phyloP scores from a whole-genome alignment of 2,888 invertebrate genomes.

The Serrognathus titanus region DNA sequence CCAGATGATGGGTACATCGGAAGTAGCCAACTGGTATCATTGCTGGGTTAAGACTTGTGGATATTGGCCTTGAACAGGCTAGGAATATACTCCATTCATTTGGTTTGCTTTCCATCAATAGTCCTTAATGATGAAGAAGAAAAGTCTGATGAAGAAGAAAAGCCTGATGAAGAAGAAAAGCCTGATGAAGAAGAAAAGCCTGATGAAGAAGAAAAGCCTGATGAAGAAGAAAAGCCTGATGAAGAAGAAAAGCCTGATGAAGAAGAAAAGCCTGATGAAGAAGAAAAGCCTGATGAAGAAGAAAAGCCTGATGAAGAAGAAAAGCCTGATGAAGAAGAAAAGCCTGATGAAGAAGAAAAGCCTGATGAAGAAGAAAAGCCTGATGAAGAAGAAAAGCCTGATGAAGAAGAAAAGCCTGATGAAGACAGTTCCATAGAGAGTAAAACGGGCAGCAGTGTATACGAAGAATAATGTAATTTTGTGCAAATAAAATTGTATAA shows the following conservation, averaged over 20 bases:
- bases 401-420: conserved; percentile 52
- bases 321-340: conserved; percentile 47
- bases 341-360: conserved; percentile 48
- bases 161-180: conserved; percentile 52
- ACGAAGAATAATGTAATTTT: no score
- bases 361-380: conserved; percentile 48
- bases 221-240: conserved; percentile 52
- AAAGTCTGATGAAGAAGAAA: conserved; percentile 52
- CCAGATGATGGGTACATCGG: conserved; percentile 88
- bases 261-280: conserved; percentile 51
- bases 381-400: conserved; percentile 48
- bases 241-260: conserved; percentile 54
- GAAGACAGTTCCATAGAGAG: conserved; percentile 31
- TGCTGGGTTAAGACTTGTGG: conserved; percentile 82
- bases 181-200: conserved; percentile 53
- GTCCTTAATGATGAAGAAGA: conserved; percentile 61
- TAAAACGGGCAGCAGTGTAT: no score
- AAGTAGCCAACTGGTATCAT: conserved; percentile 94
- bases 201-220: conserved; percentile 52
- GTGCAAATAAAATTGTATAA: no score
- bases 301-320: conserved; percentile 49
- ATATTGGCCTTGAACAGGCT: conserved; percentile 79
- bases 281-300: conserved; percentile 47
- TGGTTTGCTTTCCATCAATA: conserved; percentile 97
- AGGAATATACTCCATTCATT: conserved; percentile 81